Evolutionary conservation across 1,140 invertebrate genomes (phyloP), one percentile per base, ranked within the genome.

Genomic region (Drosophila burlai): DNA sequence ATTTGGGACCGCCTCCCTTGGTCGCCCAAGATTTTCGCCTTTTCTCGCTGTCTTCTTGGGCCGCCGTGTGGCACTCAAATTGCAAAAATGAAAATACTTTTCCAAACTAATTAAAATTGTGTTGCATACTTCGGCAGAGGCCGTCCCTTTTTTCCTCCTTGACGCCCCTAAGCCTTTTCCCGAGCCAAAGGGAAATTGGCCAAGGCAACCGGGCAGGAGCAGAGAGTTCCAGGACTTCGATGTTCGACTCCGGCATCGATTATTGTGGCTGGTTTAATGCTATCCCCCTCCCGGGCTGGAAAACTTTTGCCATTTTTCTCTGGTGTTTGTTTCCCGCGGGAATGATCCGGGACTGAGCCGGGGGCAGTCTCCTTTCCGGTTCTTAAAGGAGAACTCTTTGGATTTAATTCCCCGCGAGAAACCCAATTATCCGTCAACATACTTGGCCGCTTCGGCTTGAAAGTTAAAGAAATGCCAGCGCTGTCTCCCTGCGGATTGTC

Each of bases 51-150:
- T n/a, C 52, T 24, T 55, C 21, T 38, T 34, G 16, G 47, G 43
- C 45, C 59, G 66, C 75, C 76, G 62, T 65, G 69, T 67, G 71
- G 66, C 75, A 75, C 82, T 86, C 83, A 86, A 86, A 86, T 86
- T 86, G 83, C 83, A 86, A 86, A 86, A 86, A 86, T 86, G 86
- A 86, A 86, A 86, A 86, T 86, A 86, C 83, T 86, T 86, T 86
- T 80, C 47, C 78, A 86, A 86, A 86, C 83, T 86, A 86, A 86
- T 86, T 86, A 86, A 86, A 86, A 86, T 86, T 82, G 83, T 86
- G 83, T 86, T 86, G 79, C 66, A 80, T 76, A 81, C 83, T 86
- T 85, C 68, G 63, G 63, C 40, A 26, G 18, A 11, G 60, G 50
- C 67, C 21, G 50, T 61, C 69, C 60, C 57, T 59, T 65, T 67